Conservation (phyloP, 2,888 invertebrate species). For the Chloroclysta siterata region DNA sequence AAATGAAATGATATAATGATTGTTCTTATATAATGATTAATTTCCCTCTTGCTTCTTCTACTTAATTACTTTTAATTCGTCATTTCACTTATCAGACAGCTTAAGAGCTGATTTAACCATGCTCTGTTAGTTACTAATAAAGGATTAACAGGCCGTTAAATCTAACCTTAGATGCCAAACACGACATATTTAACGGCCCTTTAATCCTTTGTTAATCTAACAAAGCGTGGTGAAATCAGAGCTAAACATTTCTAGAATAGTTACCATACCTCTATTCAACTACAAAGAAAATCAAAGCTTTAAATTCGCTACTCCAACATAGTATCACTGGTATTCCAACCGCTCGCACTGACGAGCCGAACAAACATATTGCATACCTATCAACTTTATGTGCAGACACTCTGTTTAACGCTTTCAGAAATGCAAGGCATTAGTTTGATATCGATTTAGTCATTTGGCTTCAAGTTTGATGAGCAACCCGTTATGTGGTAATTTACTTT, state of each 20-base stretch:
- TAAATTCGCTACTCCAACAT: conserved; percentile 10
- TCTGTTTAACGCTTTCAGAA: conserved; percentile 77
- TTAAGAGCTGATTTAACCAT: too few species aligned
- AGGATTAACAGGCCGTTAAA: too few species aligned
- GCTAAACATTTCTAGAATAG: not conserved
- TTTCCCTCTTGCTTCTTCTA: too few species aligned
- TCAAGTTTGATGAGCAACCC: conserved; percentile 22
- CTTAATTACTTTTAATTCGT: too few species aligned
- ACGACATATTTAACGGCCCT: too few species aligned
- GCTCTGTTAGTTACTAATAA: too few species aligned
- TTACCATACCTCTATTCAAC: not conserved
- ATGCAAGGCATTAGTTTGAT: conserved; percentile 56
- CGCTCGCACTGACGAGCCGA: conserved; percentile 70
- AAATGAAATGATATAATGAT: too few species aligned
- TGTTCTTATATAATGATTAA: too few species aligned
- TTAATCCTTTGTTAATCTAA: too few species aligned
- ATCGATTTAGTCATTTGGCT: conserved; percentile 42
- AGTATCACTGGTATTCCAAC: conserved; percentile 57
- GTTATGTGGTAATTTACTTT: conserved; percentile 9
- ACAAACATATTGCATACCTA: conserved; percentile 79
- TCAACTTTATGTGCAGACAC: conserved; percentile 81
- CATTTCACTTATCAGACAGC: too few species aligned
- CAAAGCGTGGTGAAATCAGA: too few species aligned
- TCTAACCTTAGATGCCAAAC: too few species aligned
- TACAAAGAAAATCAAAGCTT: conserved; percentile 11